These are phyloP conservation scores for Nomada flava DNA, from an alignment of 2,888 invertebrate species.

Conservation along the genomic window DNA sequence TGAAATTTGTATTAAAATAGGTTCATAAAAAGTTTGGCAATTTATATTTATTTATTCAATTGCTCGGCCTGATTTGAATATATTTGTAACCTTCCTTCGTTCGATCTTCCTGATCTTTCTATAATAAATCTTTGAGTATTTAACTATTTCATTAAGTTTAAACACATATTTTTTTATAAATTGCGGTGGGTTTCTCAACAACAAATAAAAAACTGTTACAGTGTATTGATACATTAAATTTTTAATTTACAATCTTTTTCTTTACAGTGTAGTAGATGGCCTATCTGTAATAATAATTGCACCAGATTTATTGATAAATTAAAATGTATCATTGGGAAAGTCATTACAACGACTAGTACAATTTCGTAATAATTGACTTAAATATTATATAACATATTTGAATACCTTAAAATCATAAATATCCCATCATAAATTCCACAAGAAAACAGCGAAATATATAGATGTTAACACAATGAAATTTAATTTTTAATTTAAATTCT, in stretches of 20 bases:
- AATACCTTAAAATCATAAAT: not conserved
- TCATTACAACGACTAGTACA: not conserved
- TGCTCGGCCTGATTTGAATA: no score
- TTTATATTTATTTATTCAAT: no score
- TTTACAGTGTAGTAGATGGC: not conserved
- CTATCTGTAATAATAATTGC: not conserved
- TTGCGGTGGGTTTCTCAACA: not conserved
- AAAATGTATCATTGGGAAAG: not conserved
- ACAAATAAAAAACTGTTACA: not conserved
- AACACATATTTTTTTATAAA: not conserved
- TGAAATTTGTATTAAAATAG: no score
- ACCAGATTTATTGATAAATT: not conserved
- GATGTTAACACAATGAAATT: no score
- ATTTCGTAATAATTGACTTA: not conserved
- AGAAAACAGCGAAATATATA: not conserved
- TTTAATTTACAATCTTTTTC: not conserved
- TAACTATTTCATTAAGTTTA: no score
- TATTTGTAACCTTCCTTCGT: no score
- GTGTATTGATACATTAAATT: conserved; percentile 3
- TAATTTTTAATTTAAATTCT: no score
- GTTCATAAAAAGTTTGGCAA: no score
- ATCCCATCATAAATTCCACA: not conserved
- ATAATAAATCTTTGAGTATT: no score
- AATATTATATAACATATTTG: not conserved
- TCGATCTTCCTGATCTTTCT: no score